These are phyloP conservation scores for Engraulis encrasicolus DNA, from an alignment of 2,113 vertebrate genomes.

Conservation along the genomic window DNA sequence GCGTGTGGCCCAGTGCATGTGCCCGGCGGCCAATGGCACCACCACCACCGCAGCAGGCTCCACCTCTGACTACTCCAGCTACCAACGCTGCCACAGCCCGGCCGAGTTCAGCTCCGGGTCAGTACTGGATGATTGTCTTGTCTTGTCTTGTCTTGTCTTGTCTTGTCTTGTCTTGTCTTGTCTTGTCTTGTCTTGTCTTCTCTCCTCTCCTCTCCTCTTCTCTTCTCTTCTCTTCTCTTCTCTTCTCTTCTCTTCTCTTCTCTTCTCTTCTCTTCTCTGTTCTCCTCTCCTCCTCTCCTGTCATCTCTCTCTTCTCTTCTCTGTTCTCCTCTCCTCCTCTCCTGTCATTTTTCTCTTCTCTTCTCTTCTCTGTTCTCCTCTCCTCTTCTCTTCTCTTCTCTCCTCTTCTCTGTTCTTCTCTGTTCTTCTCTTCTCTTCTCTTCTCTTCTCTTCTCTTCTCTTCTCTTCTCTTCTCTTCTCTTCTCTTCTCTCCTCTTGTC, in stretches of 20 bases:
- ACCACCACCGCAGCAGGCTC: no score
- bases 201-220: no score
- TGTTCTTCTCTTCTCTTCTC: background rate
- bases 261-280: background rate
- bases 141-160: background rate
- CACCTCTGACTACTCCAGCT: background rate
- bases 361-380: no score
- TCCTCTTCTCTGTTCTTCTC: no score
- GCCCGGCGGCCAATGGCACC: constrained; percentile 72
- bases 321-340: background rate
- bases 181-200: background rate
- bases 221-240: no score
- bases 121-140: constrained; percentile 47
- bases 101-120: constrained; percentile 74
- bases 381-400: no score
- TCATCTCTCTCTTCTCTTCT: background rate
- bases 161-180: background rate
- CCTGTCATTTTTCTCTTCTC: background rate
- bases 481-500: background rate
- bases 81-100: constrained; percentile 80
- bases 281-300: background rate
- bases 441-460: no score
- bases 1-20: constrained; percentile 79
- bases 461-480: no score
- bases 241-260: background rate